A percentile compares a stretch with the other conserved stretches of the same genome.
phyloP scores from a whole-genome alignment of 2,113 vertebrate species.

The Glaucomys volans region DNA sequence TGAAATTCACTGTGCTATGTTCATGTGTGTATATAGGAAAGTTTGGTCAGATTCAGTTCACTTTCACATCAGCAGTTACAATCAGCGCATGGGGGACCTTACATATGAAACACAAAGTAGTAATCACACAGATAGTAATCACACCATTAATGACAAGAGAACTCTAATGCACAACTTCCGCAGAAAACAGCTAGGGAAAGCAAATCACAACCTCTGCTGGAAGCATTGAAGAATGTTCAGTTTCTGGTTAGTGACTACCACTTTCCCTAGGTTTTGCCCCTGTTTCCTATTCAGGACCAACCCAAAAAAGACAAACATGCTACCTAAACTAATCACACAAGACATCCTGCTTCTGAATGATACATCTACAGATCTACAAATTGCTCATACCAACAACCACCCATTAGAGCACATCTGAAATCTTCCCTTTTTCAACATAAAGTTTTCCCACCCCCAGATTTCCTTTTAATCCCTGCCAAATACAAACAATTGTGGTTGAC shows the following conservation, averaged over 20 bases:
- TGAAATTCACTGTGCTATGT: too few species aligned
- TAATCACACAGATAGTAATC: background rate
- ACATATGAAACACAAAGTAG: background rate
- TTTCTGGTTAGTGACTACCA: background rate
- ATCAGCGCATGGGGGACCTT: background rate
- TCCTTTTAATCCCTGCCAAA: background rate
- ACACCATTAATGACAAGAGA: background rate
- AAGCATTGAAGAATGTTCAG: background rate
- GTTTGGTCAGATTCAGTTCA: background rate
- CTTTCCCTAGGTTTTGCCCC: background rate
- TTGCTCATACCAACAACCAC: background rate
- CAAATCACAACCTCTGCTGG: background rate
- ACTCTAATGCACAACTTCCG: background rate
- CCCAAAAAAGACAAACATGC: background rate
- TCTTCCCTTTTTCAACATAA: background rate
- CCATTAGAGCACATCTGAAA: background rate
- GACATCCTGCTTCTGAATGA: background rate
- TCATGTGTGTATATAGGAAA: too few species aligned
- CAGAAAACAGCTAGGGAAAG: background rate
- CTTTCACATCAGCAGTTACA: background rate
- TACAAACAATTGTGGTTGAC: background rate
- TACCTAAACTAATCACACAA: background rate
- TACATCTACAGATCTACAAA: background rate
- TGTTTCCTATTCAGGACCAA: background rate
- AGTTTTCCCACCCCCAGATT: background rate